Evolutionary conservation across 2,113 vertebrate genomes (phyloP).

Genomic region (Carassius auratus): DNA sequence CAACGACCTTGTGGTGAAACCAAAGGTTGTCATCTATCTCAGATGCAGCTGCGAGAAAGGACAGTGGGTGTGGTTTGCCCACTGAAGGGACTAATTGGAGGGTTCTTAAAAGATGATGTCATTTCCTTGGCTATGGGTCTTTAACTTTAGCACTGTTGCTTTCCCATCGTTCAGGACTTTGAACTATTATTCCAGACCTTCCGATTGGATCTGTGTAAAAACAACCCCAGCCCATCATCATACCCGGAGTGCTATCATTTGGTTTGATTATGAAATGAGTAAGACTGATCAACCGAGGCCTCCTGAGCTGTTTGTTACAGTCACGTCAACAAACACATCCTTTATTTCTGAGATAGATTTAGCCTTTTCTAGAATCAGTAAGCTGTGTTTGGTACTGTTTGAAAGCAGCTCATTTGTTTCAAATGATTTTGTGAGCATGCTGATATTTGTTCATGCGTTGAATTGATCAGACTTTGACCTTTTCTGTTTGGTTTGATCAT

Average conservation of each 20-base stretch:
- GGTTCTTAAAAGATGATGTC: conserved; percentile 20
- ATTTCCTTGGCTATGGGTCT: conserved; percentile 21
- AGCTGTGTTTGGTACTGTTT: conserved; percentile 38
- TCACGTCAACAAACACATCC: conserved; percentile 46
- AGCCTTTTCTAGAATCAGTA: conserved; percentile 53
- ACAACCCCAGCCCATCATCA: background rate
- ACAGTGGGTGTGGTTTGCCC: conserved; percentile 28
- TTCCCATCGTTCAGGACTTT: conserved; percentile 47
- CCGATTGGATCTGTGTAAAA: conserved; percentile 41
- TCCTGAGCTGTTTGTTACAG: conserved; percentile 45
- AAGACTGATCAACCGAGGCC: conserved; percentile 17
- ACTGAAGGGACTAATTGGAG: conserved; percentile 14
- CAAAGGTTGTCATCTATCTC: conserved; percentile 15
- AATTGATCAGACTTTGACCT: conserved; percentile 45
- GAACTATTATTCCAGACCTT: conserved; percentile 46
- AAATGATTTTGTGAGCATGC: conserved; percentile 48
- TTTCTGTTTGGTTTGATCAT: conserved; percentile 34
- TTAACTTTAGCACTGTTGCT: conserved; percentile 14
- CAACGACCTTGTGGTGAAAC: conserved; percentile 31
- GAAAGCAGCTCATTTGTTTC: conserved; percentile 46
- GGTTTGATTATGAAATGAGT: conserved; percentile 26
- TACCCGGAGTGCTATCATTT: conserved; percentile 16
- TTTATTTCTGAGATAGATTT: conserved; percentile 39
- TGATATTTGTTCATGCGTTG: conserved; percentile 46
- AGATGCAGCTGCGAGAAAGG: conserved; percentile 17